phyloP scores from a whole-genome alignment of 2,888 invertebrate species.

The Drosophila heteroneura region DNA sequence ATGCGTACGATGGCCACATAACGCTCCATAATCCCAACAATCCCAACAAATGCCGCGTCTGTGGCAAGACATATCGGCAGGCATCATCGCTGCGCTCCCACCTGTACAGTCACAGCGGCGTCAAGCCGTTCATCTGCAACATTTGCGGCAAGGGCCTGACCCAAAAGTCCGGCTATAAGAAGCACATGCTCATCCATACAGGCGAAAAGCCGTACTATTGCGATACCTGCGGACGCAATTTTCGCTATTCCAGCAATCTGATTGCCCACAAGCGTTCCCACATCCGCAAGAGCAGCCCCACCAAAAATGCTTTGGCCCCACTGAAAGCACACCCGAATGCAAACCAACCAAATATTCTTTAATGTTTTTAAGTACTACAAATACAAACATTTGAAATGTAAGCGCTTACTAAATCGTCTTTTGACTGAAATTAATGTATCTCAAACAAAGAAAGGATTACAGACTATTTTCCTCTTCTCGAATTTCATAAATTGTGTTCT shows the following conservation, averaged over 20 bases:
- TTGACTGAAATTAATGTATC: background rate
- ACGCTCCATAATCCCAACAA: slow-evolving; percentile 83
- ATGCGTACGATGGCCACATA: slow-evolving; percentile 84
- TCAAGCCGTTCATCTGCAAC: slow-evolving; percentile 83
- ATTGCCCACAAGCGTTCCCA: slow-evolving; percentile 83
- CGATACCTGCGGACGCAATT: slow-evolving; percentile 80
- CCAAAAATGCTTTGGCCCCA: background rate
- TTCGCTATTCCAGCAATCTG: slow-evolving; percentile 84
- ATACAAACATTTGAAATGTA: background rate
- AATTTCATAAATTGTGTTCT: background rate
- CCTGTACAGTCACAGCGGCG: slow-evolving; percentile 81
- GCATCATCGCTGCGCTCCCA: slow-evolving; percentile 83
- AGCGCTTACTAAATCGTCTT: background rate
- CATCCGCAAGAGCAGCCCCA: slow-evolving; percentile 39
- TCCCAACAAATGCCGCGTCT: slow-evolving; percentile 82
- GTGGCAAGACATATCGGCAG: slow-evolving; percentile 83
- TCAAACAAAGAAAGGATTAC: background rate
- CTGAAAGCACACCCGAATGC: background rate
- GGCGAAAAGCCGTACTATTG: slow-evolving; percentile 84
- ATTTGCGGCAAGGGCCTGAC: slow-evolving; percentile 85
- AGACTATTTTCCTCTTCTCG: background rate
- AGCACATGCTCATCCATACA: slow-evolving; percentile 84
- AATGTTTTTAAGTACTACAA: background rate
- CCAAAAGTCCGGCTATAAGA: slow-evolving; percentile 85
- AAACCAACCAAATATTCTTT: slow-evolving; percentile 7